Percentiles rank a stretch among this genome's conserved stretches.
Evolutionary conservation across 64 coral and sea anemone genomes (phyloP).

Genomic region (Dendronephthya gigantea): DNA sequence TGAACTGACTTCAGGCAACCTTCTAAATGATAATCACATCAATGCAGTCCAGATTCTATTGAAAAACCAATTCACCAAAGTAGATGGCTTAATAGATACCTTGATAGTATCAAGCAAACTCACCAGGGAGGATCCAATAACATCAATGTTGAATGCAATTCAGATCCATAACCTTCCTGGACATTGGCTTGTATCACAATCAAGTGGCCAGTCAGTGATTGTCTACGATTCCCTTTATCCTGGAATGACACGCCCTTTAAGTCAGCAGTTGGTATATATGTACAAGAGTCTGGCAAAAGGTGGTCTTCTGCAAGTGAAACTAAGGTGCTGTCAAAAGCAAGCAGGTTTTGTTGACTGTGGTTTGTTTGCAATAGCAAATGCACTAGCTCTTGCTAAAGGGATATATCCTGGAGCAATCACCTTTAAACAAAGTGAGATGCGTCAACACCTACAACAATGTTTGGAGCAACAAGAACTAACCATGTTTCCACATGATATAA

Average conservation of each 20-base stretch:
- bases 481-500: no score
- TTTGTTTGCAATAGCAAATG: constrained; percentile 31
- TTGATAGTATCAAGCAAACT: no score
- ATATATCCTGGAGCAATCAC: neutral
- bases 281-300: neutral
- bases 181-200: constrained; percentile 27
- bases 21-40: no score
- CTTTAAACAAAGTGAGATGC: neutral
- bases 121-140: no score
- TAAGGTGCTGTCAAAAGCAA: constrained; percentile 25
- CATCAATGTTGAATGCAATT: neutral
- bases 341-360: constrained; percentile 26
- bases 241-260: neutral
- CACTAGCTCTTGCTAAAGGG: constrained; percentile 13
- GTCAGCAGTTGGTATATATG: neutral
- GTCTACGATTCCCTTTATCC: constrained; percentile 19
- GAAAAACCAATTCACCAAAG: no score
- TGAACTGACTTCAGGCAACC: no score
- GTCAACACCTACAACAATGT: no score
- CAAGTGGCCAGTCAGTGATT: neutral
- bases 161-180: constrained; percentile 24
- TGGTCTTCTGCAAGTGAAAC: neutral
- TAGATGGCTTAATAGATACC: no score
- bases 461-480: no score
- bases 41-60: no score